A percentile compares a stretch with the other conserved stretches of the same genome.
phyloP scores from a whole-genome alignment of 2,113 vertebrate genomes.

The Cyprinodon brontotheroides region DNA sequence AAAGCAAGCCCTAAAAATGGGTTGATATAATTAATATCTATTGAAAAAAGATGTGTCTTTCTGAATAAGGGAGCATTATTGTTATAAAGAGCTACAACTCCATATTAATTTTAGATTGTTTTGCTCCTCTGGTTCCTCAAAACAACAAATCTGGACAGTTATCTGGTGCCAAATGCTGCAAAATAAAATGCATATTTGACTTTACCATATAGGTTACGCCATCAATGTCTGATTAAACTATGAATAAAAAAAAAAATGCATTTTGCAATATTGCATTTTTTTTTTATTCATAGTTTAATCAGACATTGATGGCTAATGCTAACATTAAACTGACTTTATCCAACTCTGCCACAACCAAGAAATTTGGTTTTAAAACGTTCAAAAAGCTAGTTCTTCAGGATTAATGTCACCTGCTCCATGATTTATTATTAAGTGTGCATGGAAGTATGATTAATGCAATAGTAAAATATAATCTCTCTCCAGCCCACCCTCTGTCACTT shows the following conservation, averaged over 20 bases:
- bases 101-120: neutral
- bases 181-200: neutral
- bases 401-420: slow-evolving; percentile 51
- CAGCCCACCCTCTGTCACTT: slow-evolving; percentile 40
- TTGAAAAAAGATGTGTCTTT: neutral
- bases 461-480: slow-evolving; percentile 66
- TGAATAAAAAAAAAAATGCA: neutral
- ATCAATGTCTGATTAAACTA: slow-evolving; percentile 14
- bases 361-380: slow-evolving; percentile 39
- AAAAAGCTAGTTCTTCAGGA: slow-evolving; percentile 44
- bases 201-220: neutral
- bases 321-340: slow-evolving; percentile 42
- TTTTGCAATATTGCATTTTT: too few species aligned
- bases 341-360: slow-evolving; percentile 8
- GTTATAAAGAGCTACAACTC: too few species aligned
- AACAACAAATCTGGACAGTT: neutral
- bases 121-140: neutral
- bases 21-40: neutral
- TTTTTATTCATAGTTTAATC: too few species aligned
- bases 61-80: neutral
- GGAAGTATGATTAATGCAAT: slow-evolving; percentile 64
- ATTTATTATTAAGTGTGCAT: slow-evolving; percentile 58
- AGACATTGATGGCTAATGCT: too few species aligned
- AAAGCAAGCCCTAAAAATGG: neutral
- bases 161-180: neutral